Evolutionary conservation across 2,888 invertebrate genomes (phyloP), one percentile per base, ranked within the genome.

Genomic region (Drosophila basisetae): DNA sequence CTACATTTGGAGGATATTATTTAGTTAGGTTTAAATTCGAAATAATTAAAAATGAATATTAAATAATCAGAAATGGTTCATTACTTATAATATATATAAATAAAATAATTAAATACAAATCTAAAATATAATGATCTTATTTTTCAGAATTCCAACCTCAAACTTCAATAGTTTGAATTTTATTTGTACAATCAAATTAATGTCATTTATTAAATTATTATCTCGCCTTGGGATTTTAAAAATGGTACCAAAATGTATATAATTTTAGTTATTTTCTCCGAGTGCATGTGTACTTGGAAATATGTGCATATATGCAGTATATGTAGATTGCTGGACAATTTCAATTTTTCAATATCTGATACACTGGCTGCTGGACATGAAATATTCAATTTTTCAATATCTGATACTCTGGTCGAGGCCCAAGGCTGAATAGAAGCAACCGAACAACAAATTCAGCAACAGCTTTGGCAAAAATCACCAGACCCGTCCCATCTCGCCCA

Each of bases 311-410:
- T 53, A 52, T 22, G 52, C 16, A n/a, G 56, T 39, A 61, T 49
- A 80, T 39, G 55, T 68, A 61, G 69, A 56, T 70, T 70, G 68
- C 73, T 77, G 78, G 69, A 63, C 83, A 88, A 86, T 86, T 90
- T 88, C 91, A 88, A 89, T 90, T 90, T 88, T 90, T 86, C 86
- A 90, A 86, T 86, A 86, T 90, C 83, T 89, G 86, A 75, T 89
- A 76, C 86, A 58, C 65, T 68, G 75, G 18, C 59, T 50, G 58
- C 65, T 73, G 76, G 69, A 59, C 82, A 88, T 82, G 85, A 81
- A 87, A 85, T 88, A 82, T 89, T 88, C 91, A 75, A 89, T 90
- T 90, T 90, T 90, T 86, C 86, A 90, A 86, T 86, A 86, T 90
- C 83, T 89, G 86, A 75, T 89, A 78, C 86, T 66, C 69, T 68